Conservation (phyloP, 2,113 vertebrate genomes). For the Octodon degus region DNA sequence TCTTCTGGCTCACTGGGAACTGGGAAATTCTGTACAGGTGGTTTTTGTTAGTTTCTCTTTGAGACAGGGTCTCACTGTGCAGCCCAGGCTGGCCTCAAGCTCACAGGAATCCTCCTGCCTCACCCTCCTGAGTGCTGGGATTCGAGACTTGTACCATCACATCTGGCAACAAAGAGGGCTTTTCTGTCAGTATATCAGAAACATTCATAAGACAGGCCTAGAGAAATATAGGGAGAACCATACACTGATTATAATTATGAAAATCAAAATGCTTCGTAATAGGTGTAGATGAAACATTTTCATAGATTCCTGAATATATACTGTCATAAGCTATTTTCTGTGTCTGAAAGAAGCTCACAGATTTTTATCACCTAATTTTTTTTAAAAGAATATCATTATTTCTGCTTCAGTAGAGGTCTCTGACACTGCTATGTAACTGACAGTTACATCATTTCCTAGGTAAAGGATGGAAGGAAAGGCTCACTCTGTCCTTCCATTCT, state of each 20-base stretch:
- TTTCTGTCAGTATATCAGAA: not conserved
- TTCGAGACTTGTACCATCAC: not conserved
- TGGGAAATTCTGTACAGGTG: not conserved
- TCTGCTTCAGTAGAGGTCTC: constrained; percentile 19
- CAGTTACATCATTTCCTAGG: constrained; percentile 1
- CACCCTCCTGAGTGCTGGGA: not conserved
- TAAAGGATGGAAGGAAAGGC: not conserved
- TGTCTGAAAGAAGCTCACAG: constrained; percentile 1
- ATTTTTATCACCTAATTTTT: not conserved
- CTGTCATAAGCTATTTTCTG: not conserved
- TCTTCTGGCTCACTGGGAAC: not conserved
- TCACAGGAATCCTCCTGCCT: not conserved
- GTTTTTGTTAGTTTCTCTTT: not conserved
- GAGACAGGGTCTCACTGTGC: not conserved
- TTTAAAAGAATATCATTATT: not conserved
- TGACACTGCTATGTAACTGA: not conserved
- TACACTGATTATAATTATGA: not conserved
- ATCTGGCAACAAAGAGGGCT: not conserved
- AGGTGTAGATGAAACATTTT: constrained; percentile 25
- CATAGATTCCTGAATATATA: constrained; percentile 52
- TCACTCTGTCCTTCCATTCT: not conserved
- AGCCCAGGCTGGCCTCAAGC: not conserved
- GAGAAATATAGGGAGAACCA: not conserved
- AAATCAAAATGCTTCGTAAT: constrained; percentile 57
- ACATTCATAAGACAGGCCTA: not conserved